These are phyloP conservation scores for Drosophila tsacasi DNA, from an alignment of 1,140 invertebrate genomes.

Conservation along the genomic window DNA sequence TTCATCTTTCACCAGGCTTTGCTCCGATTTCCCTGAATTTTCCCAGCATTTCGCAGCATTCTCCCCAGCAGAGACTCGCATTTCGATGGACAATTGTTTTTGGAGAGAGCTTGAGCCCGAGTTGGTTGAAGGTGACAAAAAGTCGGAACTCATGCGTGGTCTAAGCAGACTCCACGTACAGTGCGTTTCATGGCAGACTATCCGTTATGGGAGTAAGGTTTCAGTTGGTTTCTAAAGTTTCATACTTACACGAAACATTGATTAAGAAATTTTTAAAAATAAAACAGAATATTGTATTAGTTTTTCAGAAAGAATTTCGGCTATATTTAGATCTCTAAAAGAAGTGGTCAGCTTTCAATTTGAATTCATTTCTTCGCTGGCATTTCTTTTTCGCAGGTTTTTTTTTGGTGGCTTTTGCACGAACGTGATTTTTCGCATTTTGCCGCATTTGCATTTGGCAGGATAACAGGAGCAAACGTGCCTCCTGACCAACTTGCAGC, in stretches of 20 bases:
- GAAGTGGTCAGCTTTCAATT: slow-evolving; percentile 6
- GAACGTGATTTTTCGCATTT: slow-evolving; percentile 76
- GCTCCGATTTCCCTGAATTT: slow-evolving; percentile 7
- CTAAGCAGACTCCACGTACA: slow-evolving; percentile 13
- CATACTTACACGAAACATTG: not conserved
- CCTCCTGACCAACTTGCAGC: slow-evolving; percentile 28
- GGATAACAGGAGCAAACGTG: slow-evolving; percentile 18
- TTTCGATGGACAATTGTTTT: slow-evolving; percentile 41
- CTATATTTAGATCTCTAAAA: not conserved
- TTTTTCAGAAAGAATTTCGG: not conserved
- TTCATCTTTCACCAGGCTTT: not conserved
- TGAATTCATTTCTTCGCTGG: not conserved
- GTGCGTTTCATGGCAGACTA: slow-evolving; percentile 8
- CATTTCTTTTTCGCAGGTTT: not conserved
- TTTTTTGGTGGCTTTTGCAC: slow-evolving; percentile 28
- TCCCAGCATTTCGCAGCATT: slow-evolving; percentile 13
- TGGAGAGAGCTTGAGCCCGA: slow-evolving; percentile 29
- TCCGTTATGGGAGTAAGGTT: not conserved
- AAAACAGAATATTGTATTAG: not conserved
- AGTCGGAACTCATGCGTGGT: slow-evolving; percentile 34
- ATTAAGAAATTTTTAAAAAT: not conserved
- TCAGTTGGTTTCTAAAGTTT: not conserved
- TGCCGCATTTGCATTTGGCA: slow-evolving; percentile 64
- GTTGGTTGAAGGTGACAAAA: slow-evolving; percentile 43
- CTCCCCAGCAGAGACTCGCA: slow-evolving; percentile 4